Evolutionary conservation across 2,888 invertebrate species (phyloP), one percentile per base, ranked within the genome.

Genomic region (Eumerus sabulonum): DNA sequence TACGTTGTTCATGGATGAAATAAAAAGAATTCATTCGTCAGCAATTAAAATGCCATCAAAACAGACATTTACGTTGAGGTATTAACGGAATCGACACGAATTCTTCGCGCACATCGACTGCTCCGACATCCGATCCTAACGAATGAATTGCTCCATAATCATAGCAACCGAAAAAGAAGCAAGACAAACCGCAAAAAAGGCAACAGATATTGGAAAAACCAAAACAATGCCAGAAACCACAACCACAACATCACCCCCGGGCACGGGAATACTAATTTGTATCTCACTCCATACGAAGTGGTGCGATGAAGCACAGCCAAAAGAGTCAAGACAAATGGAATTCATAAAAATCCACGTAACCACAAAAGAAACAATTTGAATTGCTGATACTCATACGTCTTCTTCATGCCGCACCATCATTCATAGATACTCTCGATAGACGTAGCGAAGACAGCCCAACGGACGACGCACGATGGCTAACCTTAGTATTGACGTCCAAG

Each of bases 41-140:
- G 67, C 62, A 77, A 77, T 72, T 72, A 72, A 68, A 77, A 57
- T 67, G 67, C 59, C 67, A 59, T 77, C 72, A 77, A 77, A 63
- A 63, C 63, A 72, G 63, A 77, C 59, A 76, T 63, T 76, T 70
- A 62, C 57, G 59, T 53, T 51, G 77, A 50, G 53, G 59, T 17
- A 72, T 56, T 67, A 47, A 72, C 72, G 72, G 67, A 19, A 40
- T 44, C 45, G 62, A 57, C 40, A 40, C 62, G 36, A 67, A 48
- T 36, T 48, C 62, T 13, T 19, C 9, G 36, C 47, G 42, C 48
- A 44, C 64, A 59, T 60, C 59, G 64, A 64, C 64, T 50, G 35
- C 66, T 44, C 64, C 40, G 5, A 40, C 11, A 67, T 54, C 62
- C 56, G 42, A 59, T 57, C 56, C 11, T 40, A 3, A 9, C 53